These are phyloP conservation scores for Equus quagga DNA, from an alignment of 2,113 vertebrate genomes.

Conservation along the genomic window DNA sequence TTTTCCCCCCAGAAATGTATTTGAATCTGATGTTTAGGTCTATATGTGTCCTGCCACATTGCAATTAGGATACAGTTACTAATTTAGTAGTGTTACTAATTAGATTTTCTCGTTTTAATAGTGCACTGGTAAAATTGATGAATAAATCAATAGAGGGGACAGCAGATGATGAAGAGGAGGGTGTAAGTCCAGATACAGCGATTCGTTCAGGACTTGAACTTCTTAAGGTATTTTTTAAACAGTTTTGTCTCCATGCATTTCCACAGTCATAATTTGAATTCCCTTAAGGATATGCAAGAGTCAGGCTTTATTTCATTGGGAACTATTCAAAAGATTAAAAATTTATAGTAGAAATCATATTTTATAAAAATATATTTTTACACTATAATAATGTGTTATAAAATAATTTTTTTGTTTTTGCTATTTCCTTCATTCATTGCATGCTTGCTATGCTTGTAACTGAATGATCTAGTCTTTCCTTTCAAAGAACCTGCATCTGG, in stretches of 20 bases:
- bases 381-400: background rate
- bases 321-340: conserved; percentile 37
- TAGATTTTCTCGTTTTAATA: conserved; percentile 81
- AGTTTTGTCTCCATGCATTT: conserved; percentile 58
- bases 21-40: conserved; percentile 16
- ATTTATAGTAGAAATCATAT: background rate
- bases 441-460: background rate
- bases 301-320: background rate
- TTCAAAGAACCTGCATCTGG: conserved; percentile 9
- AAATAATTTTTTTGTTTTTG: background rate
- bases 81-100: conserved; percentile 31
- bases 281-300: background rate
- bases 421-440: background rate
- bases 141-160: conserved; percentile 99
- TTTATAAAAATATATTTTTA: conserved; percentile 40
- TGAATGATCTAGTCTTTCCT: background rate
- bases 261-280: conserved; percentile 23
- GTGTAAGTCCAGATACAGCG: conserved; percentile 97
- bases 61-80: background rate
- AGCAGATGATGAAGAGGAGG: conserved; percentile 98
- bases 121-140: conserved; percentile 98
- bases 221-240: conserved; percentile 93
- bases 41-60: background rate
- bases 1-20: background rate
- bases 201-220: conserved; percentile 98